These are phyloP conservation scores for Tenthredo livida DNA, from an alignment of 2,888 invertebrate genomes.

Conservation along the genomic window DNA sequence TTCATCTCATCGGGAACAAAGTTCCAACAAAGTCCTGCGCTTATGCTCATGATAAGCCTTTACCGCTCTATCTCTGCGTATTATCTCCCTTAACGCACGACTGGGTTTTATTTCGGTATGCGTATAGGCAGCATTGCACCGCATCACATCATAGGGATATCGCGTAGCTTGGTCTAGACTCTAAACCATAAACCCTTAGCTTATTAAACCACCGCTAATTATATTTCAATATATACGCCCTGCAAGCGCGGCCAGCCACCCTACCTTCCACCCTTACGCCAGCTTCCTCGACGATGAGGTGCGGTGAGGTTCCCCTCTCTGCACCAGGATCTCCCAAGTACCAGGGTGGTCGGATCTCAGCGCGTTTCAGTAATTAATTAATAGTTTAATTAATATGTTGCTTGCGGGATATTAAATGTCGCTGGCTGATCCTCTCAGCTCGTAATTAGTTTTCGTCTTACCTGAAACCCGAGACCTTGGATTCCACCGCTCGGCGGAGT, in stretches of 20 bases:
- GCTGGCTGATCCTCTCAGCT: slow-evolving; percentile 42
- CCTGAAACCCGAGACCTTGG: neutral
- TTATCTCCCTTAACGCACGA: slow-evolving; percentile 21
- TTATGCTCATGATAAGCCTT: neutral
- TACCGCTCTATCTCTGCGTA: neutral
- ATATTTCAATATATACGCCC: slow-evolving; percentile 51
- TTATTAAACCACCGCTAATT: slow-evolving; percentile 68
- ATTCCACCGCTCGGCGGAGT: neutral
- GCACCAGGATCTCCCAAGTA: neutral
- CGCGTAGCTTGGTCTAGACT: slow-evolving; percentile 57
- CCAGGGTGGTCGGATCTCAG: slow-evolving; percentile 39
- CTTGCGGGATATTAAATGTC: slow-evolving; percentile 53
- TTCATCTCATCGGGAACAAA: neutral
- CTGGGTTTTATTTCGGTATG: neutral
- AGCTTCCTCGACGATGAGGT: slow-evolving; percentile 18
- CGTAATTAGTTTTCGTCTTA: slow-evolving; percentile 48
- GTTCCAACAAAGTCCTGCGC: neutral
- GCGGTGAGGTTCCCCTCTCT: slow-evolving; percentile 32
- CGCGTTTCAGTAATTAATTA: slow-evolving; percentile 51
- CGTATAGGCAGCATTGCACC: neutral
- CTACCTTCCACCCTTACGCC: slow-evolving; percentile 9
- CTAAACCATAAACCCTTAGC: slow-evolving; percentile 68
- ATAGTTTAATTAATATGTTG: slow-evolving; percentile 54
- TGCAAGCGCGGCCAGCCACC: slow-evolving; percentile 24
- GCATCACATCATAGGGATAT: neutral